phyloP scores from a whole-genome alignment of 2,113 vertebrate genomes.

The Climacteris rufus region DNA sequence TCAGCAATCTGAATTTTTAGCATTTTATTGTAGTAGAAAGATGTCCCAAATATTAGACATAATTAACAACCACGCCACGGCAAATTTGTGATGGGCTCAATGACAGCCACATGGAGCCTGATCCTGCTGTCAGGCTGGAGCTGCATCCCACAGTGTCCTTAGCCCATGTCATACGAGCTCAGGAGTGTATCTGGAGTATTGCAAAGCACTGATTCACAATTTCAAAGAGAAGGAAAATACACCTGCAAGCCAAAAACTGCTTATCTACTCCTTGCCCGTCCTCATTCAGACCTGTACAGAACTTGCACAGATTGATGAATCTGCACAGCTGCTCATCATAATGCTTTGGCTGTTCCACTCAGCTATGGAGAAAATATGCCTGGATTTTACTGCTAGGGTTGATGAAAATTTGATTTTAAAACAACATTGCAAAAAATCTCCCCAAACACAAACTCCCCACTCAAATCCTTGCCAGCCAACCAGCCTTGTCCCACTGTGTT shows the following conservation, averaged over 20 bases:
- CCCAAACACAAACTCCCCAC: not conserved
- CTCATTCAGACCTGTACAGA: not conserved
- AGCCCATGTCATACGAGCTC: rapidly evolving
- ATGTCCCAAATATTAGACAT: not conserved
- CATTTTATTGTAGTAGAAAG: not conserved
- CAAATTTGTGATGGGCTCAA: not conserved
- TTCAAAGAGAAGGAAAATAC: not conserved
- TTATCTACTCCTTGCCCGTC: rapidly evolving
- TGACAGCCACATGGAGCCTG: not conserved
- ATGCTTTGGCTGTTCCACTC: not conserved
- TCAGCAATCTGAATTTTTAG: not conserved
- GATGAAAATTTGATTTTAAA: not conserved
- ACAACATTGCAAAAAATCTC: not conserved
- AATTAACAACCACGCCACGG: not conserved
- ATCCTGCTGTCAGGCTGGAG: not conserved
- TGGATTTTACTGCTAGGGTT: not conserved
- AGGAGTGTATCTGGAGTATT: not conserved
- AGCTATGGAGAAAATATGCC: not conserved
- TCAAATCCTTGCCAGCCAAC: not conserved
- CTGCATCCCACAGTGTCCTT: not conserved
- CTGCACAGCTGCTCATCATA: not conserved
- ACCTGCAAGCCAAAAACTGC: not conserved
- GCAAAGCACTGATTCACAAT: not conserved
- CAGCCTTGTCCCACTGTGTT: not conserved
- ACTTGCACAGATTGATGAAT: not conserved